A percentile compares a stretch with the other conserved stretches of the same genome.
These are phyloP conservation scores for Drosophila burlai DNA, from an alignment of 1,140 invertebrate genomes.

Conservation along the genomic window DNA sequence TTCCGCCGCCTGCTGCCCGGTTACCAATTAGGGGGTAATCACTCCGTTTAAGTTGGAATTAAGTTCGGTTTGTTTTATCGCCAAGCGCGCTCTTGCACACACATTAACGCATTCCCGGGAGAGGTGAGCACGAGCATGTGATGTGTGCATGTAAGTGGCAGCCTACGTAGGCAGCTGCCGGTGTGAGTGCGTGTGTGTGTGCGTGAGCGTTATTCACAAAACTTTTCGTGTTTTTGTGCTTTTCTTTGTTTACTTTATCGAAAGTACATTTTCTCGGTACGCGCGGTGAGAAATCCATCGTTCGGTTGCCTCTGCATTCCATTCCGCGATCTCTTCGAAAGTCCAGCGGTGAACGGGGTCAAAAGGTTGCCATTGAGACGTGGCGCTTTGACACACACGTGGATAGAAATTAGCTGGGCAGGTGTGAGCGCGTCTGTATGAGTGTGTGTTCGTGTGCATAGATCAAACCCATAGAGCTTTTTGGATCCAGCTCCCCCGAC, in stretches of 20 bases:
- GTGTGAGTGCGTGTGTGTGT: conserved; percentile 17
- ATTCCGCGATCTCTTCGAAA: conserved; percentile 2
- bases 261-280: conserved; percentile 34
- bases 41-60: conserved; percentile 22
- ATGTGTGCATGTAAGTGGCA: conserved; percentile 18
- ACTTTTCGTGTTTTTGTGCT: conserved; percentile 46
- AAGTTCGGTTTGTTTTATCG: conserved; percentile 22
- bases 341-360: conserved; percentile 21
- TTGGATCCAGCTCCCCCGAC: conserved; percentile 13
- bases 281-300: conserved; percentile 29
- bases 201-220: conserved; percentile 44
- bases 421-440: conserved; percentile 13
- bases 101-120: conserved; percentile 10
- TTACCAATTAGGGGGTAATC: conserved; percentile 54
- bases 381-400: conserved; percentile 75
- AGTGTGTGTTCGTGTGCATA: conserved; percentile 10
- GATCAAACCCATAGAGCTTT: conserved; percentile 20
- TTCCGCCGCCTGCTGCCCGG: conserved; percentile 11
- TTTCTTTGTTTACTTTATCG: conserved; percentile 75
- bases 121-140: conserved; percentile 17
- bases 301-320: conserved; percentile 4
- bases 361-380: conserved; percentile 50
- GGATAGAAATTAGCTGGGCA: conserved; percentile 34
- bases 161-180: conserved; percentile 30
- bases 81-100: conserved; percentile 5